These are phyloP conservation scores for Dendrolimus punctatus DNA, from an alignment of 1,140 invertebrate genomes.

Conservation along the genomic window DNA sequence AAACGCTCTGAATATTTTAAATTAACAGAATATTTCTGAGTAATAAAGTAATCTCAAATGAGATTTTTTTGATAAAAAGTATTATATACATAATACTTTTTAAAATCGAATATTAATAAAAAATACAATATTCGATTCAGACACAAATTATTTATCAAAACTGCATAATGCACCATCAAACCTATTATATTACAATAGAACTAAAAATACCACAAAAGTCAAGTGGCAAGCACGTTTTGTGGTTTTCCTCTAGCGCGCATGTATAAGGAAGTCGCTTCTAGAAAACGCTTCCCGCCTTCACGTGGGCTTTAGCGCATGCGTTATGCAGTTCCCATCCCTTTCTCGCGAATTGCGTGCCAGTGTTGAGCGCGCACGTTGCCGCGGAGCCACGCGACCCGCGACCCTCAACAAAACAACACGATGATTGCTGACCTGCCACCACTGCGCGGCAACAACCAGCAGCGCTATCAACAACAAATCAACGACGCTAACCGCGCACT, in stretches of 20 bases:
- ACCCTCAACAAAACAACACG: conserved; percentile 36
- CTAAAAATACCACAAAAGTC: conserved; percentile 6
- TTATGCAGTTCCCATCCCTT: conserved; percentile 32
- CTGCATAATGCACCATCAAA: background rate
- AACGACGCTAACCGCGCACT: conserved; percentile 11
- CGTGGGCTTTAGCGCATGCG: conserved; percentile 52
- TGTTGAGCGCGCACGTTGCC: conserved; percentile 46
- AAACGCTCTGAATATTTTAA: too few species aligned
- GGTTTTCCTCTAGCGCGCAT: conserved; percentile 10
- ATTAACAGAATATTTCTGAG: too few species aligned
- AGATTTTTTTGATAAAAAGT: too few species aligned
- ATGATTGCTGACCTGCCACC: conserved; percentile 55
- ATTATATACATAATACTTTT: too few species aligned
- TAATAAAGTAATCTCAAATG: too few species aligned
- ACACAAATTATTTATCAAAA: too few species aligned
- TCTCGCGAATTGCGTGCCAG: conserved; percentile 55
- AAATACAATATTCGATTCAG: too few species aligned
- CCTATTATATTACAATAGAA: conserved; percentile 3
- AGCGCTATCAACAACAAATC: conserved; percentile 15
- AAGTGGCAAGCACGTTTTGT: conserved; percentile 7
- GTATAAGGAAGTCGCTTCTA: conserved; percentile 38
- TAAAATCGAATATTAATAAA: too few species aligned
- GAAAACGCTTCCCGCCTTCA: conserved; percentile 49
- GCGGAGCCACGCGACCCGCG: conserved; percentile 36
- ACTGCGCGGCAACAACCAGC: conserved; percentile 29